These are phyloP conservation scores for Microtus ochrogaster DNA, from an alignment of 2,113 vertebrate genomes.

Conservation along the genomic window DNA sequence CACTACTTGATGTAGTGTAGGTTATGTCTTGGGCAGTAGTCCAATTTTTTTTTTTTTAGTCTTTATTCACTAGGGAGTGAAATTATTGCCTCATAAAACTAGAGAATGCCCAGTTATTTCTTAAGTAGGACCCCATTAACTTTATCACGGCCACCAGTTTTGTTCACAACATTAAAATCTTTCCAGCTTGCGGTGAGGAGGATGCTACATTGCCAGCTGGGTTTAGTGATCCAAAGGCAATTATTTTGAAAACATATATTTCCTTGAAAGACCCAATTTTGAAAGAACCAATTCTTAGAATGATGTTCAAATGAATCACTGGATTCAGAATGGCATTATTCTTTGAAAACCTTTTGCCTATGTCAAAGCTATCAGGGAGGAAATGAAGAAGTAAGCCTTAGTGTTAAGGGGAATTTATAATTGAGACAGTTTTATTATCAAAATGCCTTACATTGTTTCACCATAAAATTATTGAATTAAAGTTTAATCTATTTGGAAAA, in stretches of 20 bases:
- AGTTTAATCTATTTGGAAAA: conserved; percentile 60
- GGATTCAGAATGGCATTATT: conserved; percentile 55
- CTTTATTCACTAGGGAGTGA: conserved; percentile 70
- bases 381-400: conserved; percentile 43
- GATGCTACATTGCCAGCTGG: conserved; percentile 22
- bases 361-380: conserved; percentile 15
- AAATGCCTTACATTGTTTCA: conserved; percentile 40
- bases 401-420: conserved; percentile 43
- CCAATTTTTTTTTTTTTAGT: conserved; percentile 45
- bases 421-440: conserved; percentile 46
- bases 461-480: conserved; percentile 33
- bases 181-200: conserved; percentile 43
- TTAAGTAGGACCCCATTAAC: conserved; percentile 75
- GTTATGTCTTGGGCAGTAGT: conserved; percentile 61
- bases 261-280: conserved; percentile 64
- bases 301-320: conserved; percentile 62
- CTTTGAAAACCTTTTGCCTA: conserved; percentile 56
- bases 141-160: conserved; percentile 69
- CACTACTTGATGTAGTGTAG: conserved; percentile 51
- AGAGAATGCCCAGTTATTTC: conserved; percentile 73
- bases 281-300: conserved; percentile 64
- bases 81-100: conserved; percentile 74
- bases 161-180: conserved; percentile 65
- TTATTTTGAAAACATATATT: conserved; percentile 71
- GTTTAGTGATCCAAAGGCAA: conserved; percentile 53